A percentile compares a stretch with the other conserved stretches of the same genome.
These are phyloP conservation scores for Bugula neritina DNA, from an alignment of 2,888 invertebrate species.

Conservation along the genomic window DNA sequence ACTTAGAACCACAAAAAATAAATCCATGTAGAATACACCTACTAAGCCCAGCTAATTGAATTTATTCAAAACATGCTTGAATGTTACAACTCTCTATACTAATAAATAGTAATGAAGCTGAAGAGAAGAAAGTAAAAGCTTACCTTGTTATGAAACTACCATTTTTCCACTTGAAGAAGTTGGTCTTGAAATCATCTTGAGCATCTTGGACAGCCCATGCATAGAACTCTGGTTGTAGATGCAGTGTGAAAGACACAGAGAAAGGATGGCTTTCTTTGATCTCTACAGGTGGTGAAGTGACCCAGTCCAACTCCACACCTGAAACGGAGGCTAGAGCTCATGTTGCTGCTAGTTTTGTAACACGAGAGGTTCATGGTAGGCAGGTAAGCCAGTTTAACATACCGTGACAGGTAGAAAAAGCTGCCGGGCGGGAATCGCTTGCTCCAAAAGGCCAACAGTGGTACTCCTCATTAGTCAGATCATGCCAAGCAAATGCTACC, in stretches of 20 bases:
- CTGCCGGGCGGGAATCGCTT: constrained; percentile 31
- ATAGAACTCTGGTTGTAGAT: constrained; percentile 34
- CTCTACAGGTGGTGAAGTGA: constrained; percentile 34
- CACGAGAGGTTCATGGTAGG: too few species aligned
- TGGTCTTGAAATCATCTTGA: constrained; percentile 23
- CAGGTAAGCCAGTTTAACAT: constrained; percentile 20
- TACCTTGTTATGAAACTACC: constrained; percentile 13
- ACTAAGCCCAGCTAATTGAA: too few species aligned
- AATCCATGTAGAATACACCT: too few species aligned
- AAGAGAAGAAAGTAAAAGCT: too few species aligned
- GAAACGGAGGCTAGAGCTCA: too few species aligned
- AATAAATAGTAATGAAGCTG: too few species aligned
- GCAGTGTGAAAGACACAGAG: constrained; percentile 37
- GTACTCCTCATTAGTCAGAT: constrained; percentile 32
- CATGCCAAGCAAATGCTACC: constrained; percentile 24
- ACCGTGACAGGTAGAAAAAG: constrained; percentile 34
- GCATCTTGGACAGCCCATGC: constrained; percentile 33
- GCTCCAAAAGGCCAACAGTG: constrained; percentile 38
- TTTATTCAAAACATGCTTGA: too few species aligned
- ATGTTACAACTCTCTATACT: too few species aligned
- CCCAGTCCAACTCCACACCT: constrained; percentile 39
- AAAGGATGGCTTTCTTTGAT: constrained; percentile 36
- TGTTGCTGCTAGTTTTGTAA: too few species aligned
- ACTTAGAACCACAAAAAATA: too few species aligned
- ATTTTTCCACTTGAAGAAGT: constrained; percentile 28